phyloP scores from a whole-genome alignment of 2,888 invertebrate species.

The Torymus tubicola region DNA sequence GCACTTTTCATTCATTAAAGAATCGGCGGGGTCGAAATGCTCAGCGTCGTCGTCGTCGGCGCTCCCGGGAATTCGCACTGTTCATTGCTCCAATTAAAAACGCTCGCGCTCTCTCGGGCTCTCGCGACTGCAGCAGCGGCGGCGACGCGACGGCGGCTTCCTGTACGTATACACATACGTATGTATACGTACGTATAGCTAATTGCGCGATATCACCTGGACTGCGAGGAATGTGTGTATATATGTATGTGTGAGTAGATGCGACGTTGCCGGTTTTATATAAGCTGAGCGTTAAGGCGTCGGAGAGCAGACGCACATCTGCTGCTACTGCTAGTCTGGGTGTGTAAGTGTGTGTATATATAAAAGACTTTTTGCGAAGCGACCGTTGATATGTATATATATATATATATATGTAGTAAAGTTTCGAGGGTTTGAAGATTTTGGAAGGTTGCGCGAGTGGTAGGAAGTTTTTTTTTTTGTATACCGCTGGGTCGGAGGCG shows the following conservation, averaged over 20 bases:
- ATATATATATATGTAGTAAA: too few relatives aligned
- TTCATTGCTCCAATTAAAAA: conserved; percentile 41
- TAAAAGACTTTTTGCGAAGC: too few relatives aligned
- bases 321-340: too few relatives aligned
- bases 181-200: conserved; percentile 60
- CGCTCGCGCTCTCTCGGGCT: not conserved
- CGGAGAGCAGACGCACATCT: too few relatives aligned
- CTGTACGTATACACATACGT: not conserved
- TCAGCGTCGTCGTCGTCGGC: not conserved
- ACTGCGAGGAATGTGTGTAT: not conserved
- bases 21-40: not conserved
- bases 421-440: too few relatives aligned
- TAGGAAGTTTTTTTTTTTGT: too few relatives aligned
- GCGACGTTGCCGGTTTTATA: conserved; percentile 66
- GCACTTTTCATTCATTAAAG: conserved; percentile 15
- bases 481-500: too few relatives aligned
- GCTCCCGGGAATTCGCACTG: not conserved
- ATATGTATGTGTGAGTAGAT: not conserved
- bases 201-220: conserved; percentile 69
- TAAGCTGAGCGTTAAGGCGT: not conserved
- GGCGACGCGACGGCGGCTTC: conserved; percentile 14
- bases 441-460: too few relatives aligned
- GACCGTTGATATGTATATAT: too few relatives aligned
- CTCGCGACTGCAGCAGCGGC: not conserved
- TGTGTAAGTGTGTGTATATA: too few relatives aligned